Base-by-base conservation (phyloP, 2,888 invertebrate genomes). In the Dinocampus coccinellae region DNA sequence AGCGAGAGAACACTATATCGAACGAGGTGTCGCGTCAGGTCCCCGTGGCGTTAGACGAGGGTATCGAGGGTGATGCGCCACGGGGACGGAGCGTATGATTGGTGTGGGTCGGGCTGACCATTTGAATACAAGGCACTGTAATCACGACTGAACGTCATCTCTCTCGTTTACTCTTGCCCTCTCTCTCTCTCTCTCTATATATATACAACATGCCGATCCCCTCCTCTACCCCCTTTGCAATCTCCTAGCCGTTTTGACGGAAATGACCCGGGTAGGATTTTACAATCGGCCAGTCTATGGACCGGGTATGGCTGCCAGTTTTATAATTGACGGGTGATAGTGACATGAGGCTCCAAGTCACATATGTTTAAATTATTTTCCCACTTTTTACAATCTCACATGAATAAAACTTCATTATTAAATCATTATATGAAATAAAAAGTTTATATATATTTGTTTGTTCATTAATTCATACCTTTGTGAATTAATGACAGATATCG, bases 81-180 rank as follows among this genome's bases (percentile, higher is more conserved):
- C 71, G 36, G 71, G 71, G 62, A 71, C 61, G 47, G 16, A 34
- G 61, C 78, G 82, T 81, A 83, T 84, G 84, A 86, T 87, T 86
- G 86, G 85, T 84, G 83, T 84, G 83, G 83, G 82, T 82, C 81
- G 76, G 81, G 80, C 82, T 84, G 85, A 85, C 86, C 87, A 87
- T 87, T 87, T 86, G 86, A 85, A 87, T 87, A 86, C 84, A 83
- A 83, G 85, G 79, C 75, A 81, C 84, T 83, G 84, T 86, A 86
- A 86, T 86, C 85, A 86, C 83, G 85, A 77, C 76, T 80, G 78
- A 75, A 79, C 79, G 75, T 72, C 77, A 72, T 61, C 73, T 62
- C 63, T 61, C 72, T 57, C 61, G 69, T 53, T 66, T 42, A 42
- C 64, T 67, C 42, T 60, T 72, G 22, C 53, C 42, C 29, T 39